Conservation (phyloP, 2,113 vertebrate genomes). For the Stercorarius parasiticus region DNA sequence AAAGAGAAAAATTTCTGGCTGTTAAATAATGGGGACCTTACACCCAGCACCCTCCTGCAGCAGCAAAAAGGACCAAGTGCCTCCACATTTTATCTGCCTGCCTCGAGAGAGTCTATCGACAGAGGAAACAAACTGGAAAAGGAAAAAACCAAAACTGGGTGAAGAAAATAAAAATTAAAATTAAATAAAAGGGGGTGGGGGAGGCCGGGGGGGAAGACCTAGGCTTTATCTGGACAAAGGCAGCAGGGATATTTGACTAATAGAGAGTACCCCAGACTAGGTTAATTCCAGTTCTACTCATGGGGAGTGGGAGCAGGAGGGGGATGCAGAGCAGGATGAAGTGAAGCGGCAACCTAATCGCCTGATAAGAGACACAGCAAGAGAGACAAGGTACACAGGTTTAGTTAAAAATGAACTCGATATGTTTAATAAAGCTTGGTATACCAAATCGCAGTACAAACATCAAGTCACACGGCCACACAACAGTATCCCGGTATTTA, state of each 20-base stretch:
- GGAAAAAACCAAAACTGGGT: background rate
- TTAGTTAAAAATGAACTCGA: conserved; percentile 92
- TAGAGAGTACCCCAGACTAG: conserved; percentile 75
- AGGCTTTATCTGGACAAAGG: conserved; percentile 58
- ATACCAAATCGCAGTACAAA: conserved; percentile 93
- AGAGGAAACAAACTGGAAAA: background rate
- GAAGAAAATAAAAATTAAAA: background rate
- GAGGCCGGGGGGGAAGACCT: background rate
- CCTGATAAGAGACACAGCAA: conserved; percentile 90
- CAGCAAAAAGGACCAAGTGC: background rate
- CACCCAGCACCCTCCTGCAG: background rate
- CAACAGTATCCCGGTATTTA: conserved; percentile 83
- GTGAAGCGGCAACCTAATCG: conserved; percentile 79
- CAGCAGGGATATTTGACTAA: conserved; percentile 93
- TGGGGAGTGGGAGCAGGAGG: conserved; percentile 63
- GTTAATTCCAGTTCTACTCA: conserved; percentile 65
- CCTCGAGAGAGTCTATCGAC: background rate
- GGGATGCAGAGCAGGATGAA: conserved; percentile 74
- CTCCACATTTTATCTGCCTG: background rate
- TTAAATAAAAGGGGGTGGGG: background rate
- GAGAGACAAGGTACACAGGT: conserved; percentile 96
- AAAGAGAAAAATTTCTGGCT: background rate
- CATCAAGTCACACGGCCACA: conserved; percentile 89
- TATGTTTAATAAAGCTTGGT: conserved; percentile 97
- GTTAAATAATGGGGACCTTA: background rate